A percentile compares a stretch with the other conserved stretches of the same genome.
Evolutionary conservation across 2,888 invertebrate species (phyloP).

Genomic region (Orthonychiurus folsomi): DNA sequence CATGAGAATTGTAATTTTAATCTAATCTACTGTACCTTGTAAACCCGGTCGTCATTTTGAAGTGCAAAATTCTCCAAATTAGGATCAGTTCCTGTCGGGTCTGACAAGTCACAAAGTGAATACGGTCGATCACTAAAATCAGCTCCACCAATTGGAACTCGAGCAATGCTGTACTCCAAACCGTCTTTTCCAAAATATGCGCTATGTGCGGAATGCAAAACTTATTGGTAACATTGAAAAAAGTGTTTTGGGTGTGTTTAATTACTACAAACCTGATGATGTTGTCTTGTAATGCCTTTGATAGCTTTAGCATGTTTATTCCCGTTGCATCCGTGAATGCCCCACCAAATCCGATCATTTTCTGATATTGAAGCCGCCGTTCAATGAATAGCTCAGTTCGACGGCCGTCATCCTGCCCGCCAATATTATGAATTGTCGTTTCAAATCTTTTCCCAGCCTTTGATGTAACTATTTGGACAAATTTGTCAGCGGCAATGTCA

Average conservation of each 20-base stretch:
- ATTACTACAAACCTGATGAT: conserved; percentile 49
- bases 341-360: conserved; percentile 50
- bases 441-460: conserved; percentile 20
- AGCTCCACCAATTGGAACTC: conserved; percentile 28
- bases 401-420: neutral
- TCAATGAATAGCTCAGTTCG: too few relatives aligned
- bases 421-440: neutral
- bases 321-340: conserved; percentile 54
- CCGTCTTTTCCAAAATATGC: conserved; percentile 16
- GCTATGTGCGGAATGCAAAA: neutral
- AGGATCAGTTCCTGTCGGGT: conserved; percentile 35
- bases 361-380: conserved; percentile 41
- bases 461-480: conserved; percentile 17
- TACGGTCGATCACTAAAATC: conserved; percentile 27
- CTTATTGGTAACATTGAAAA: too few relatives aligned
- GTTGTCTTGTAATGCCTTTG: conserved; percentile 48
- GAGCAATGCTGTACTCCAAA: conserved; percentile 21
- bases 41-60: too few relatives aligned
- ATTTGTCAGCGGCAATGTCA: conserved; percentile 12
- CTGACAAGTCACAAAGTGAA: conserved; percentile 54
- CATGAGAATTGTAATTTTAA: too few relatives aligned
- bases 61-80: conserved; percentile 48
- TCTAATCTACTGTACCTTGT: too few relatives aligned
- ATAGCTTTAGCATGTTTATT: conserved; percentile 62
- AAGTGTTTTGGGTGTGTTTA: neutral